phyloP scores from a whole-genome alignment of 2,797 vertebrate genomes.

The Sebastes goodei region DNA sequence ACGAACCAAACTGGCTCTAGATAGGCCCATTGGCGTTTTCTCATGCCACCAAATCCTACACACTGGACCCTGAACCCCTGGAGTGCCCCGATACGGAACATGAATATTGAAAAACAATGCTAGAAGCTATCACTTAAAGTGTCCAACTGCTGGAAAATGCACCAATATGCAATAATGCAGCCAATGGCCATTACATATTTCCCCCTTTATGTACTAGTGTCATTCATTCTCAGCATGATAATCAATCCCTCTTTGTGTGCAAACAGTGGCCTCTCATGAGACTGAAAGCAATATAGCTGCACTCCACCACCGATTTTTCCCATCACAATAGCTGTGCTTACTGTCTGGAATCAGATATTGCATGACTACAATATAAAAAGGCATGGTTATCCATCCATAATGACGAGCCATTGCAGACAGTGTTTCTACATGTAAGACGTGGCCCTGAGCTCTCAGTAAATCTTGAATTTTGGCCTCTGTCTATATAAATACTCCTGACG shows the following conservation, averaged over 20 bases:
- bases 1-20: no score
- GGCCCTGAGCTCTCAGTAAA: constrained; percentile 13
- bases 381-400: neutral
- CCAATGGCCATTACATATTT: neutral
- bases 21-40: no score
- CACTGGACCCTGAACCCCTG: neutral
- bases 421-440: neutral
- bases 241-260: neutral
- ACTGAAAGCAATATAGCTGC: constrained; percentile 10
- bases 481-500: constrained; percentile 23
- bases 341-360: constrained; percentile 27
- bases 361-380: constrained; percentile 11
- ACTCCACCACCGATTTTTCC: constrained; percentile 25
- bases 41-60: no score
- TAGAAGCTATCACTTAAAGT: neutral
- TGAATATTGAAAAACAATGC: neutral
- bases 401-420: neutral
- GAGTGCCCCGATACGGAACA: neutral
- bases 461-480: neutral
- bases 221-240: neutral
- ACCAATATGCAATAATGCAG: neutral
- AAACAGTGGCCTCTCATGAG: neutral
- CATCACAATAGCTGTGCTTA: constrained; percentile 5
- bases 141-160: neutral
- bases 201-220: neutral